A percentile compares a stretch with the other conserved stretches of the same genome.
Conservation (phyloP, 2,888 invertebrate genomes). For the Epirrhoe alternata region DNA sequence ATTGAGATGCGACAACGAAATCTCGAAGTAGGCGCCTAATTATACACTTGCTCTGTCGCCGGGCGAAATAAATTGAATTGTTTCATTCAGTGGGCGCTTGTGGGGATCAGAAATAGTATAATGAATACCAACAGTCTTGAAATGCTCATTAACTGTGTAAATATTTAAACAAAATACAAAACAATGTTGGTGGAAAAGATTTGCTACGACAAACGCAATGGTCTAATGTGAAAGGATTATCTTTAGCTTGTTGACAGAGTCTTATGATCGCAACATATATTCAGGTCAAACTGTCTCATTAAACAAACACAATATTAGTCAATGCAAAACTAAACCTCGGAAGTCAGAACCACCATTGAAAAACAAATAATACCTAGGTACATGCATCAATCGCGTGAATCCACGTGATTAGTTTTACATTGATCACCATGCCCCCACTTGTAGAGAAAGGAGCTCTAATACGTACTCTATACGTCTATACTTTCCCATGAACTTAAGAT, state of each 20-base stretch:
- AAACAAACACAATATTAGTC: neutral
- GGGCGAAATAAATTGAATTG: conserved; percentile 41
- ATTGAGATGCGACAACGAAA: conserved; percentile 42
- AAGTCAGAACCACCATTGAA: neutral
- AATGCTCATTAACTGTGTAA: conserved; percentile 26
- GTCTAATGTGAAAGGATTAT: neutral
- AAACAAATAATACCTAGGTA: neutral
- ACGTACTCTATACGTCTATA: neutral
- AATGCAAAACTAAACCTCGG: neutral
- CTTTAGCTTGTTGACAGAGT: neutral
- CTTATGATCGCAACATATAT: neutral
- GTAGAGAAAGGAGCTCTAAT: neutral
- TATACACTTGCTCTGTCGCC: conserved; percentile 38
- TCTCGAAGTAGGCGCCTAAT: conserved; percentile 39
- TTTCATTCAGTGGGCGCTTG: conserved; percentile 32
- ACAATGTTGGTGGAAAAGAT: conserved; percentile 18
- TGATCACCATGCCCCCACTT: neutral
- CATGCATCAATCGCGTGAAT: neutral
- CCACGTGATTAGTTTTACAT: neutral
- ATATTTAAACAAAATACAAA: conserved; percentile 28
- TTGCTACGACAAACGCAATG: neutral
- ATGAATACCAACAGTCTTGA: conserved; percentile 31
- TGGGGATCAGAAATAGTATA: conserved; percentile 30
- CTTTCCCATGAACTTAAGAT: neutral
- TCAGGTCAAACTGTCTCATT: neutral